A percentile compares a stretch with the other conserved stretches of the same genome.
phyloP scores from a whole-genome alignment of 2,113 vertebrate species.

The Echinops telfairi region DNA sequence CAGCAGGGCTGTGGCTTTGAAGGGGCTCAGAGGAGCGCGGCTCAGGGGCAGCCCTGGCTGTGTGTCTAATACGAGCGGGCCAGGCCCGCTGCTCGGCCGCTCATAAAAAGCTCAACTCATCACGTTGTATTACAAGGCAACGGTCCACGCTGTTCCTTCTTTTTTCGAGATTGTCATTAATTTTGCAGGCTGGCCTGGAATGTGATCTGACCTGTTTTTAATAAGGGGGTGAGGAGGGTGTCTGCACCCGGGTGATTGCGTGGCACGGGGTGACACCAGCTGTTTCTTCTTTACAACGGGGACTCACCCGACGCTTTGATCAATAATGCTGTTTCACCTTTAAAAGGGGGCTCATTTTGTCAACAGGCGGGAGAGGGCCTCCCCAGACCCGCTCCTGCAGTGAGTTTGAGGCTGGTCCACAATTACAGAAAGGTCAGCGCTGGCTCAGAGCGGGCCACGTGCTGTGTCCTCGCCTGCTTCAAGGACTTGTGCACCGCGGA shows the following conservation, averaged over 20 bases:
- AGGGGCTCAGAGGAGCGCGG: slow-evolving; percentile 87
- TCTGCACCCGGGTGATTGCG: neutral
- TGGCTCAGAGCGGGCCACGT: neutral
- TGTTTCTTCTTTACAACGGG: slow-evolving; percentile 83
- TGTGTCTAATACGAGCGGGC: slow-evolving; percentile 88
- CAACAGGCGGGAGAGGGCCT: slow-evolving; percentile 71
- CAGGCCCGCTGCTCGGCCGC: slow-evolving; percentile 86
- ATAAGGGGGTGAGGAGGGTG: slow-evolving; percentile 82
- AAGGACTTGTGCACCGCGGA: slow-evolving; percentile 18
- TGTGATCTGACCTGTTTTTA: slow-evolving; percentile 87
- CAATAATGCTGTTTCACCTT: slow-evolving; percentile 85
- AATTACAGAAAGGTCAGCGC: slow-evolving; percentile 83
- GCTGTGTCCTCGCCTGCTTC: neutral
- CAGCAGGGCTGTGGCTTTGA: slow-evolving; percentile 93
- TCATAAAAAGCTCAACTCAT: slow-evolving; percentile 87
- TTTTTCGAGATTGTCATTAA: slow-evolving; percentile 90
- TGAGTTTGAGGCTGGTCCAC: slow-evolving; percentile 77
- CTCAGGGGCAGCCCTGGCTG: slow-evolving; percentile 87
- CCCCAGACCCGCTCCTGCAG: slow-evolving; percentile 42
- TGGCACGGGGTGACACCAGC: slow-evolving; percentile 85
- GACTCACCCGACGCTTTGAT: slow-evolving; percentile 86
- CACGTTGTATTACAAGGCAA: slow-evolving; percentile 89
- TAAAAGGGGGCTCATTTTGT: slow-evolving; percentile 83
- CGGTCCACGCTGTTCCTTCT: slow-evolving; percentile 86
- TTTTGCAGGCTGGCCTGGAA: slow-evolving; percentile 91